phyloP scores from a whole-genome alignment of 2,113 vertebrate genomes.

The Trematocara variabile region DNA sequence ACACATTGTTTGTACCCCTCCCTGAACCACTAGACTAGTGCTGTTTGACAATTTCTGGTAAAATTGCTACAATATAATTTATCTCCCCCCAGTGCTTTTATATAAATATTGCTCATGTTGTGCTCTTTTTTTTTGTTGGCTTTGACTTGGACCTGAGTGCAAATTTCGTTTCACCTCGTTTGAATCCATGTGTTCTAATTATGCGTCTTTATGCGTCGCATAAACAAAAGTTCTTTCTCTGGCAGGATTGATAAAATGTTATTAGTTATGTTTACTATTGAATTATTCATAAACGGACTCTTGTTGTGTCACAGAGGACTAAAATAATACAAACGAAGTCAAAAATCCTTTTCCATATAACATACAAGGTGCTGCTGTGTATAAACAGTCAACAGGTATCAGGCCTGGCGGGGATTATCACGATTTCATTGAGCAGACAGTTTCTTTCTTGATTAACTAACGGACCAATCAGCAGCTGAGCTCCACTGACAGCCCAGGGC shows the following conservation, averaged over 20 bases:
- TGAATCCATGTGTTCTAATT: neutral
- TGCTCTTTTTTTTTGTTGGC: no score
- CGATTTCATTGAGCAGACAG: neutral
- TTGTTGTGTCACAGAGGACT: neutral
- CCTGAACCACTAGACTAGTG: no score
- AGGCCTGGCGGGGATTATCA: neutral
- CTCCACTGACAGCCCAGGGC: neutral
- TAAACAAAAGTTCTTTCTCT: no score
- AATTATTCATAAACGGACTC: neutral
- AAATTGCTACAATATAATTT: no score
- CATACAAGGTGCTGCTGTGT: neutral
- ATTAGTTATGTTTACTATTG: no score
- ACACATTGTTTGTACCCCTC: no score
- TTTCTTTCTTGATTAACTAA: neutral
- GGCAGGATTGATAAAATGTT: no score
- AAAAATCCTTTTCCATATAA: neutral
- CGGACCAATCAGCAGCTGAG: conserved; percentile 52
- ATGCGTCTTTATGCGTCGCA: neutral
- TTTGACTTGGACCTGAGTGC: no score
- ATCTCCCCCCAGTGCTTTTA: no score
- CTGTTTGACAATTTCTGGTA: no score
- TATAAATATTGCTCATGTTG: no score
- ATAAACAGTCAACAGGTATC: neutral
- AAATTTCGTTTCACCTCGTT: no score
- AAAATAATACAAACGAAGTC: neutral